Base-by-base conservation (phyloP, 2,113 vertebrate species). In the Notothenia coriiceps region DNA sequence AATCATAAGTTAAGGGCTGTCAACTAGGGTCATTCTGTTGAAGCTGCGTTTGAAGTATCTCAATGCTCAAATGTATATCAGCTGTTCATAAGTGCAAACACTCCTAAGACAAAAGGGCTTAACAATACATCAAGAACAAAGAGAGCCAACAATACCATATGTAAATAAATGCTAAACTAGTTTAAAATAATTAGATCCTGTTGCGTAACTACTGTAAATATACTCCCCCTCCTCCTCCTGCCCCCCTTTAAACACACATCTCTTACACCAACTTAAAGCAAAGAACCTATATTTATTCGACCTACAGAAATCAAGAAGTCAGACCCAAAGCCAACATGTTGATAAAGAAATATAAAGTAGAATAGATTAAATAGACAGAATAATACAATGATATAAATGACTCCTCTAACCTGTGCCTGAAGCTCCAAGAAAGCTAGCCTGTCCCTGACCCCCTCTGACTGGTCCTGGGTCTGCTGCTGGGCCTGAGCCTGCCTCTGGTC, bases 361-460 rank as follows among this genome's bases (percentile, higher is more conserved):
- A 50, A 11, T 9, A 29, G 12, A 40, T 57, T 0, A 50, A 20
- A 60, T 61, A 40, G 18, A 47, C 29, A 40, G 9, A 50, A 51
- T 65, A 22, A 63, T 11, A 70, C 5, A 9, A 20, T 12, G 2
- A 66, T 7, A 47, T 25, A 63, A 62, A 29, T 33, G 3, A 52
- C 1, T n/a, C 3, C 33, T 77, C 78, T 74, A 65, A 96, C 95
- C 93, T 95, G 93, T 66, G 95, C 91, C 75, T 96, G 95, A 51
- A 96, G 94, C 84, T 95, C 89, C 83, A 96, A 76, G 75, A 96
- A 95, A 8, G 91, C 85, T 70, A 92, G 83, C 46, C 89, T 90
- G 54, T 95, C 93, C 46, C 2, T 79, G 74, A 89, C 74, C 49
- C 92, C 92, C 12, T 92, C 91, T 0, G 86, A 79, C 69, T 88